phyloP scores from a whole-genome alignment of 2,113 vertebrate species.

The Numida meleagris region DNA sequence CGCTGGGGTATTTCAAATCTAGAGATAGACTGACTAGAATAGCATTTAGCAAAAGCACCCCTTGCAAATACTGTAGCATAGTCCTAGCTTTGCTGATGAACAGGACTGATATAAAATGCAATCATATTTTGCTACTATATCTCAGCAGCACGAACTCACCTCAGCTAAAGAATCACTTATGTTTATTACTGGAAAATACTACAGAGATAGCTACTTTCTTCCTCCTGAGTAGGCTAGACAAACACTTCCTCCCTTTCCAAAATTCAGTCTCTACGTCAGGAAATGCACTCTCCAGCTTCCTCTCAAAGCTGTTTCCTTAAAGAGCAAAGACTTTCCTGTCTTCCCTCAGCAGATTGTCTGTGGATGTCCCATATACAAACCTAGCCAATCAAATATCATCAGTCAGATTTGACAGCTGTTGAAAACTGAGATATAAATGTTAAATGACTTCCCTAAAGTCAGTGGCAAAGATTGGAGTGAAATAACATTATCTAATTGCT shows the following conservation, averaged over 20 bases:
- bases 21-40: background rate
- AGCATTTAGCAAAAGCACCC: background rate
- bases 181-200: background rate
- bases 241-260: background rate
- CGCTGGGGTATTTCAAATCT: background rate
- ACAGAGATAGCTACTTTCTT: background rate
- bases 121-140: background rate
- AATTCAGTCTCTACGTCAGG: background rate
- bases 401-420: background rate
- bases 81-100: background rate
- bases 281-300: conserved; percentile 27
- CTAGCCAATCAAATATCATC: background rate
- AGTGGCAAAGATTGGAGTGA: background rate
- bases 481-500: background rate
- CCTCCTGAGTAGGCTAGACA: background rate
- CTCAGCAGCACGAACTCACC: background rate
- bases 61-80: background rate
- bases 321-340: conserved; percentile 13
- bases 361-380: background rate
- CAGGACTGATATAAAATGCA: background rate
- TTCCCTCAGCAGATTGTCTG: background rate
- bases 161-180: background rate
- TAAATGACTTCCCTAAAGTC: background rate
- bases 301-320: conserved; percentile 22
- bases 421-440: background rate